phyloP scores from a whole-genome alignment of 2,888 invertebrate species.

The Dichetophora obliterata region DNA sequence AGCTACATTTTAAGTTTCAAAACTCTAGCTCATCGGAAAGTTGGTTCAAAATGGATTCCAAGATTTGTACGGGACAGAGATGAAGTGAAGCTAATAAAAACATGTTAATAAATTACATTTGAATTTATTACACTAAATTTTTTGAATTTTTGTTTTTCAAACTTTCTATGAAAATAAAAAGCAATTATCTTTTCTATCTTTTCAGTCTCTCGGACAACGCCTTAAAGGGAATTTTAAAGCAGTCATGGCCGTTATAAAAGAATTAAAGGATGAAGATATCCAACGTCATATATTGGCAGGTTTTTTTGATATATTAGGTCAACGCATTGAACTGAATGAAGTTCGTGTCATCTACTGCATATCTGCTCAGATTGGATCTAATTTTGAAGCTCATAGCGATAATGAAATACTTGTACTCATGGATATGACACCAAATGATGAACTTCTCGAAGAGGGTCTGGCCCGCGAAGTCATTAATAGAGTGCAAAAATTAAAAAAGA shows the following conservation, averaged over 20 bases:
- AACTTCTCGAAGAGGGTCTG: constrained; percentile 93
- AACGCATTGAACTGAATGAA: constrained; percentile 83
- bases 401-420: constrained; percentile 90
- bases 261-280: constrained; percentile 82
- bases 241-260: constrained; percentile 85
- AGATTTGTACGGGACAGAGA: too few relatives aligned
- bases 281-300: constrained; percentile 81
- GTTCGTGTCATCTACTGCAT: constrained; percentile 78
- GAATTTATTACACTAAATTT: too few relatives aligned
- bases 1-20: too few relatives aligned
- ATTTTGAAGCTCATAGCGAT: constrained; percentile 92
- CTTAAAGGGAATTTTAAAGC: constrained; percentile 92
- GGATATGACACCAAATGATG: constrained; percentile 89
- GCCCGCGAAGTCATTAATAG: constrained; percentile 96
- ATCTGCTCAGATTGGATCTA: constrained; percentile 70
- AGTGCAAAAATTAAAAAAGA: constrained; percentile 95
- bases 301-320: constrained; percentile 80
- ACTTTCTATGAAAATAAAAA: background rate
- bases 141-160: background rate
- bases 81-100: too few relatives aligned
- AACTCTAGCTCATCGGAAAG: too few relatives aligned
- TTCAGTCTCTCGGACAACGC: constrained; percentile 78
- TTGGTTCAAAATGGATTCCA: too few relatives aligned
- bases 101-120: too few relatives aligned
- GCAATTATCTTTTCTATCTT: background rate